Evolutionary conservation across 2,888 invertebrate genomes (phyloP), one percentile per base, ranked within the genome.

Genomic region (Opisthograptis luteolata): DNA sequence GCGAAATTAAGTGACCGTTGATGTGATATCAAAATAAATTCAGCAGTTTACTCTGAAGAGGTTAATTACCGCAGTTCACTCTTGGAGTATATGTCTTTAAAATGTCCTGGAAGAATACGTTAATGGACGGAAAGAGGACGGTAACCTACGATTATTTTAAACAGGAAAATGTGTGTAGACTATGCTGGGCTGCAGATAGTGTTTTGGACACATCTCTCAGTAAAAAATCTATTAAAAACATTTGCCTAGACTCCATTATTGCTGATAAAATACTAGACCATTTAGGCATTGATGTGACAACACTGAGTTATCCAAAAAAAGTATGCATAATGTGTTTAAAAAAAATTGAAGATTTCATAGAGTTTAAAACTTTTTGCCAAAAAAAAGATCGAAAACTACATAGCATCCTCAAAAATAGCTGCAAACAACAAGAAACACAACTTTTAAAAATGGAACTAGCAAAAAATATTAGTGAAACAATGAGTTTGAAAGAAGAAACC

Each of bases 111-210:
- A 57, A 52, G 43, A 41, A 57, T 2, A 37, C 64, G 24, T 34
- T 56, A 9, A 28, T 64, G 1, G 51, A 75, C 9, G 1, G 51
- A 75, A 9, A 67, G 59, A 51, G 68, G 74, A 44, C 6, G 62
- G 3, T 84, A 77, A 79, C 65, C 3, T 76, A 69, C 35, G 79
- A 87, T 49, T 88, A 84, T 59, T 84, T 88, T 49, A 59, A 70
- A 31, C 73, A 78, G 4, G 72, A 58, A 17, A 42, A 84, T 34
- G 70, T 87, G 0, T 88, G 88, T 44, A 68, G 87, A 53, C 55
- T 88, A 4, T 88, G 88, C 55, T 87, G 84, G 84, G 66, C 58
- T 24, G 72, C 57, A 56, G 70, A 81, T 39, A 79, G 78, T 1
- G 59, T 58, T n/a, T 68, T 37, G 14, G 74, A 76, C 24, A 52